A percentile compares a stretch with the other conserved stretches of the same genome.
Evolutionary conservation across 2,113 vertebrate species (phyloP).

Genomic region (Lepus americanus): DNA sequence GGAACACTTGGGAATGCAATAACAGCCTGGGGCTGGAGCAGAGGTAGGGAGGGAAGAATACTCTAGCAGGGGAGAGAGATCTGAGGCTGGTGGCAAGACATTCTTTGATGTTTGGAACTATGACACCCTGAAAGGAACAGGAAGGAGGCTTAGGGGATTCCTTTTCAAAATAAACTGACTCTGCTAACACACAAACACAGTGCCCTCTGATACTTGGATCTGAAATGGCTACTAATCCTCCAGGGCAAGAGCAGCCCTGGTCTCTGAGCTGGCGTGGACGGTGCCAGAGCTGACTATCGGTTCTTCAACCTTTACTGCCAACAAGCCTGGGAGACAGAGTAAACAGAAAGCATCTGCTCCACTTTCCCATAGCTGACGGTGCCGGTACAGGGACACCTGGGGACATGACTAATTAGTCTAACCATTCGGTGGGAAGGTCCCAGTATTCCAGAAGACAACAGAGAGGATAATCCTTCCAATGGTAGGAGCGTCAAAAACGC

Average conservation of each 20-base stretch:
- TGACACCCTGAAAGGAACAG: background rate
- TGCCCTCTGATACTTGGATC: background rate
- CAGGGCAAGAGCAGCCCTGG: background rate
- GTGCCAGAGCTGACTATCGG: background rate
- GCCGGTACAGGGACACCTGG: background rate
- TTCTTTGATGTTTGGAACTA: background rate
- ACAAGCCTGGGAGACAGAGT: background rate
- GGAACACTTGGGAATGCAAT: slow-evolving; percentile 75
- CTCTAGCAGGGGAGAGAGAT: background rate
- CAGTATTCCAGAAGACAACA: slow-evolving; percentile 31
- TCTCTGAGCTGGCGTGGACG: background rate
- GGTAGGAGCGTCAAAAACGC: background rate
- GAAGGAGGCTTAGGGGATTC: background rate
- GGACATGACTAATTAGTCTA: background rate
- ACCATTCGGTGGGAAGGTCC: slow-evolving; percentile 6
- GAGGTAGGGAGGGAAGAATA: background rate
- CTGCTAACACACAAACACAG: slow-evolving; percentile 6
- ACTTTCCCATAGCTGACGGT: background rate
- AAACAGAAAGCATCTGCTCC: background rate
- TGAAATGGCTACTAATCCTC: background rate
- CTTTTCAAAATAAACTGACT: slow-evolving; percentile 35
- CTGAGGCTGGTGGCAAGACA: background rate
- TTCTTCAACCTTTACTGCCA: background rate
- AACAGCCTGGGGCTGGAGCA: slow-evolving; percentile 37
- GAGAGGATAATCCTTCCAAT: background rate